phyloP scores from a whole-genome alignment of 2,888 invertebrate species.

The Saturnia japonica region DNA sequence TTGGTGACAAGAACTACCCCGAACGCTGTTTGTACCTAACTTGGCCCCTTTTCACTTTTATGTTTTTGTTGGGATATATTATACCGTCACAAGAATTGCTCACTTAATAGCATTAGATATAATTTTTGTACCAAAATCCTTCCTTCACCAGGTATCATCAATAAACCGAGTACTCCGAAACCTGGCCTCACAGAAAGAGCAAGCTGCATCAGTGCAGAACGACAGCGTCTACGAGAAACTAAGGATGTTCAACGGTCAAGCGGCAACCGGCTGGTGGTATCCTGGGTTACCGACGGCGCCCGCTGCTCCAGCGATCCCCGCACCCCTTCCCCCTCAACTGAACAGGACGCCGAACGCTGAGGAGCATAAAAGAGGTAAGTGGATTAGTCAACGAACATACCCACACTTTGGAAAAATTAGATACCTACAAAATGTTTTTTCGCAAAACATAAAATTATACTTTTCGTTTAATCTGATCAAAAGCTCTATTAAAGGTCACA shows the following conservation, averaged over 20 bases:
- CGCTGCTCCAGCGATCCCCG: constrained; percentile 88
- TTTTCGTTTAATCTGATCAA: no score
- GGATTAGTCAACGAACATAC: neutral
- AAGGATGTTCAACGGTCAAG: constrained; percentile 96
- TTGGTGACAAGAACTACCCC: no score
- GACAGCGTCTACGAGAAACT: constrained; percentile 97
- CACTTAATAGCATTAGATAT: neutral
- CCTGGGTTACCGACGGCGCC: constrained; percentile 89
- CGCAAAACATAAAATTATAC: no score
- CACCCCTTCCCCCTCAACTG: constrained; percentile 81
- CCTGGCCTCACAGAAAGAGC: constrained; percentile 97
- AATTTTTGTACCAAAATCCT: neutral
- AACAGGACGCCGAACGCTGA: constrained; percentile 84
- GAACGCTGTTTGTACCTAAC: no score
- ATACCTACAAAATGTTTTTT: no score
- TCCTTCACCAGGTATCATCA: constrained; percentile 91
- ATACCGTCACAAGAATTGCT: neutral
- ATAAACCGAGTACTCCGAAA: constrained; percentile 98
- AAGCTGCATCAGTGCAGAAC: constrained; percentile 90
- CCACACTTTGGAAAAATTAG: no score
- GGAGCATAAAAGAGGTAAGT: constrained; percentile 89
- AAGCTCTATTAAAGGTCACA: no score
- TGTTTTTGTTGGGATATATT: neutral
- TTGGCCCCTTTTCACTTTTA: no score
- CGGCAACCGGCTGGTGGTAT: constrained; percentile 93